Evolutionary conservation across 2,797 vertebrate genomes (phyloP).

Genomic region (Thripadectes ignobilis): DNA sequence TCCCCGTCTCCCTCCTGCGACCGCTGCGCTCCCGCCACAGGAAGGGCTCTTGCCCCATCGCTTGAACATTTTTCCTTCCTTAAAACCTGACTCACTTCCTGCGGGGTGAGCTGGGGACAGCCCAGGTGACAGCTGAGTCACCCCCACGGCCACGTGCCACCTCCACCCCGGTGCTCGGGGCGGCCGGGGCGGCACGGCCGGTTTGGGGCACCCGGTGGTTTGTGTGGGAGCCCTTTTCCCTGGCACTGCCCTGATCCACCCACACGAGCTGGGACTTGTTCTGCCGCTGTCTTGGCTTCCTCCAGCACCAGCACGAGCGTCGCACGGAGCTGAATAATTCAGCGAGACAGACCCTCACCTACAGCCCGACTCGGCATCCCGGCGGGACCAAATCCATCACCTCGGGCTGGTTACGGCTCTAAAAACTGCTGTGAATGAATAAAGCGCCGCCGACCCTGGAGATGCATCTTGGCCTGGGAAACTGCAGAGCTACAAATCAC

Average conservation of each 20-base stretch:
- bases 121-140: slow-evolving; percentile 39
- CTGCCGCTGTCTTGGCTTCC: background rate
- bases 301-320: rapidly evolving
- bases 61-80: background rate
- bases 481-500: background rate
- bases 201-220: rapidly evolving
- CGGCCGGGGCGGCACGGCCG: background rate
- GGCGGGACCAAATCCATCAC: background rate
- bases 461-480: background rate
- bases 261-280: background rate
- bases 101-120: slow-evolving; percentile 21
- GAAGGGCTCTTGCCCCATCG: background rate
- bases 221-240: background rate
- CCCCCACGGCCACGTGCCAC: background rate
- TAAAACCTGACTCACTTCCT: slow-evolving; percentile 57
- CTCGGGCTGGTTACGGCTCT: background rate
- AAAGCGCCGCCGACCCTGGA: background rate
- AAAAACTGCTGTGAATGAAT: background rate
- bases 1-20: rapidly evolving
- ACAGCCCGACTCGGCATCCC: background rate
- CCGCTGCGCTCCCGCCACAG: background rate
- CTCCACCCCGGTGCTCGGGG: too few species aligned
- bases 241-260: background rate
- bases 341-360: background rate
- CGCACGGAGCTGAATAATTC: rapidly evolving